These are phyloP conservation scores for Cantharis lateralis DNA, from an alignment of 2,888 invertebrate species.

Conservation along the genomic window DNA sequence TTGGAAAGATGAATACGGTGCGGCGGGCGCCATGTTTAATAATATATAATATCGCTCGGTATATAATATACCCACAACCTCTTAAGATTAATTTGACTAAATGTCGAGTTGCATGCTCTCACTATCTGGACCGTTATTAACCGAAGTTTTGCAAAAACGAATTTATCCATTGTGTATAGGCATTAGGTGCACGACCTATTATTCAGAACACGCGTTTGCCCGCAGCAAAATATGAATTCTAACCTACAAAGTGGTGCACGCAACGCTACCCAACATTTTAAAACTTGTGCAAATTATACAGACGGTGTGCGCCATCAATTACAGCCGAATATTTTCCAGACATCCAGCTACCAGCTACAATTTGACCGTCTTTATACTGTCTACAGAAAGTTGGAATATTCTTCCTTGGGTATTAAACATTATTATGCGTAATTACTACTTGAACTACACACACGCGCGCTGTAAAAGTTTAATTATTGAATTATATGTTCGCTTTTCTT, in stretches of 20 bases:
- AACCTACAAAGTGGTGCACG: constrained; percentile 16
- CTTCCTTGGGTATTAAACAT: background rate
- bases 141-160: constrained; percentile 20
- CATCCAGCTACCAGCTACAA: constrained; percentile 1
- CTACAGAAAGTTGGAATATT: background rate
- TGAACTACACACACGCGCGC: background rate
- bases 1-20: background rate
- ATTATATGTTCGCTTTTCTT: background rate
- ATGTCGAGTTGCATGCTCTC: constrained; percentile 18
- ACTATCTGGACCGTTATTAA: constrained; percentile 13
- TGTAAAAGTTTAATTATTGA: background rate
- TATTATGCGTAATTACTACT: background rate
- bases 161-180: constrained; percentile 19
- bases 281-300: constrained; percentile 29
- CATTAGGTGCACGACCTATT: constrained; percentile 15
- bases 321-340: constrained; percentile 7
- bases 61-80: background rate
- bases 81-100: constrained; percentile 12
- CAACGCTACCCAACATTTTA: constrained; percentile 26
- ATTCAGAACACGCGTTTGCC: constrained; percentile 29
- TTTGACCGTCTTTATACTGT: background rate
- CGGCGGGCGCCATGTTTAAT: background rate
- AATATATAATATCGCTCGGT: background rate
- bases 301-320: constrained; percentile 26
- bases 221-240: constrained; percentile 19